A percentile compares a stretch with the other conserved stretches of the same genome.
Conservation (phyloP, 2,797 vertebrate species). For the Decapterus maruadsi region DNA sequence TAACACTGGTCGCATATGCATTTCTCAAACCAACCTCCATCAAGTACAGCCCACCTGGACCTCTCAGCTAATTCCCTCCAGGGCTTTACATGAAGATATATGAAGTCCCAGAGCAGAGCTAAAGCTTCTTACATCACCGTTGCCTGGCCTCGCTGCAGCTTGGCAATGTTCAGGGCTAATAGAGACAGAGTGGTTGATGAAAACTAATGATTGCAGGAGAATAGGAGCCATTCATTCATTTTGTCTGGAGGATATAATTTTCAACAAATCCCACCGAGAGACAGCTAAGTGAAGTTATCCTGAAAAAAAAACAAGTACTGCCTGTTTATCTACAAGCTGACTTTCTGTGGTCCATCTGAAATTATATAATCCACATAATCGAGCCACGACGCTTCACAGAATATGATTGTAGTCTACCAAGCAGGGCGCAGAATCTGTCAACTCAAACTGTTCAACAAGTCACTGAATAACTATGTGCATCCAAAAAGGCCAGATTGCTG, state of each 20-base stretch:
- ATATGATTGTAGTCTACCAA: background rate
- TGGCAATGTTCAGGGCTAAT: constrained; percentile 2
- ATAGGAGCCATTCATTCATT: background rate
- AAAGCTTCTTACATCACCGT: constrained; percentile 37
- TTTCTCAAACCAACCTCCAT: no score
- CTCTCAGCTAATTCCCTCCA: constrained; percentile 15
- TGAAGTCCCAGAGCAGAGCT: constrained; percentile 26
- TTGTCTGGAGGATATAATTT: background rate
- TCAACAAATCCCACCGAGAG: background rate
- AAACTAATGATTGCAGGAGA: background rate
- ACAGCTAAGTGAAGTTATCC: no score
- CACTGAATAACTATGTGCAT: background rate
- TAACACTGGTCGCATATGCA: background rate
- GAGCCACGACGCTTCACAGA: background rate
- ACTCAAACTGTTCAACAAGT: background rate
- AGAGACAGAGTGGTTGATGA: background rate
- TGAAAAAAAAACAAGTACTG: no score
- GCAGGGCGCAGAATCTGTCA: background rate
- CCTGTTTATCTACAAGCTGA: background rate
- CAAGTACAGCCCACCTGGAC: constrained; percentile 18
- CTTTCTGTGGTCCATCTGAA: no score
- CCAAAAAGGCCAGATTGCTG: no score
- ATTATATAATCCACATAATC: background rate
- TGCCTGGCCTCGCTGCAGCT: constrained; percentile 1
- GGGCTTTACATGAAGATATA: constrained; percentile 26